These are phyloP conservation scores for Callocephalon fimbriatum DNA, from an alignment of 2,113 vertebrate species.

Conservation along the genomic window DNA sequence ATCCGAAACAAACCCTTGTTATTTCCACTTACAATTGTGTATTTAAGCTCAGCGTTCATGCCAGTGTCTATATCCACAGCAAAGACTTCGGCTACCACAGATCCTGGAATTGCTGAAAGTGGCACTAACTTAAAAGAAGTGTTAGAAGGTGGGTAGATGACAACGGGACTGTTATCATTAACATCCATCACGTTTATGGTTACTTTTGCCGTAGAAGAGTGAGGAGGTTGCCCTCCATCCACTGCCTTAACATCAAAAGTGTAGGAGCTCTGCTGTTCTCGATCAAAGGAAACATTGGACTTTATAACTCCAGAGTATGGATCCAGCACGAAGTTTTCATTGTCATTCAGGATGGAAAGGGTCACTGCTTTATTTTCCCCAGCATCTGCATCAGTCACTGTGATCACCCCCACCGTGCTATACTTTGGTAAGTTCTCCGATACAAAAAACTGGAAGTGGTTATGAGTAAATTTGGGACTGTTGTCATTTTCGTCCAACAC, in stretches of 20 bases:
- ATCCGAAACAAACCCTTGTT: constrained; percentile 95
- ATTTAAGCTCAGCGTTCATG: constrained; percentile 98
- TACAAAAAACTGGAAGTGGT: constrained; percentile 99
- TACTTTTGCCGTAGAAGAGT: constrained; percentile 96
- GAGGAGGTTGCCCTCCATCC: constrained; percentile 91
- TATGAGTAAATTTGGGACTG: constrained; percentile 98
- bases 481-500: constrained; percentile 98
- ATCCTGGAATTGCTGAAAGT: constrained; percentile 95
- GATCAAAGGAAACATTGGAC: constrained; percentile 97
- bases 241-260: constrained; percentile 96
- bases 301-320: constrained; percentile 96
- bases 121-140: constrained; percentile 97
- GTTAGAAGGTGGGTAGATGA: constrained; percentile 95
- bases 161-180: constrained; percentile 95
- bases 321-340: constrained; percentile 97
- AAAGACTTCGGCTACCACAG: constrained; percentile 96
- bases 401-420: constrained; percentile 97
- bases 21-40: constrained; percentile 95
- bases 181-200: constrained; percentile 99
- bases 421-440: constrained; percentile 98
- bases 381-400: constrained; percentile 94
- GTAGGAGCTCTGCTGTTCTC: constrained; percentile 97
- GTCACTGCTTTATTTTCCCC: constrained; percentile 96
- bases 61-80: constrained; percentile 96
- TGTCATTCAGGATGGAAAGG: constrained; percentile 95